Evolutionary conservation across 2,888 invertebrate species (phyloP).

Genomic region (Melipona bicolor): DNA sequence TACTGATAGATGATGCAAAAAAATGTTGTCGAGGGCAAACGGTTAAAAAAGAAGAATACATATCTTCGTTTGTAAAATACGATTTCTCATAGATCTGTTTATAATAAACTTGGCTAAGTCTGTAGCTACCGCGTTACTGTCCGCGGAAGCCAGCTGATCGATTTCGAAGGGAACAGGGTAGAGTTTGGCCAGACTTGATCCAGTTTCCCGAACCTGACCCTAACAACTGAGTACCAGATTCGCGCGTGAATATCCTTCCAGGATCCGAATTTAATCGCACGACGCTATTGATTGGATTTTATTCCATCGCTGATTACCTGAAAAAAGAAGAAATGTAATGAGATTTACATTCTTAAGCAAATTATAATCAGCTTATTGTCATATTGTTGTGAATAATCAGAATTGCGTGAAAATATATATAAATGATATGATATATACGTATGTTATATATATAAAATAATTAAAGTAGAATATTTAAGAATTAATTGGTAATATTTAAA

Average conservation of each 20-base stretch:
- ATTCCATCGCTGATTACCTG: background rate
- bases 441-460: no score
- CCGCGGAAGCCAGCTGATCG: background rate
- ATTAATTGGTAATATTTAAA: no score
- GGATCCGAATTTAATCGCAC: background rate
- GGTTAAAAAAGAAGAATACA: background rate
- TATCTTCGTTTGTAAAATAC: background rate
- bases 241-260: background rate
- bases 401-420: background rate
- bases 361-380: background rate
- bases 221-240: background rate
- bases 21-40: no score
- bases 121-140: background rate
- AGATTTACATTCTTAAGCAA: background rate
- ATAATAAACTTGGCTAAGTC: background rate
- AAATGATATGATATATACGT: no score
- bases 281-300: background rate
- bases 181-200: conserved; percentile 6
- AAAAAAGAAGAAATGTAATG: background rate
- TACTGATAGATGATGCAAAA: no score
- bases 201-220: background rate
- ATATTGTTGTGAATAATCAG: background rate
- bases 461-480: no score
- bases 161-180: background rate
- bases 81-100: background rate